Evolutionary conservation across 2,888 invertebrate genomes (phyloP), one percentile per base, ranked within the genome.

Genomic region (Eretmocerus hayati): DNA sequence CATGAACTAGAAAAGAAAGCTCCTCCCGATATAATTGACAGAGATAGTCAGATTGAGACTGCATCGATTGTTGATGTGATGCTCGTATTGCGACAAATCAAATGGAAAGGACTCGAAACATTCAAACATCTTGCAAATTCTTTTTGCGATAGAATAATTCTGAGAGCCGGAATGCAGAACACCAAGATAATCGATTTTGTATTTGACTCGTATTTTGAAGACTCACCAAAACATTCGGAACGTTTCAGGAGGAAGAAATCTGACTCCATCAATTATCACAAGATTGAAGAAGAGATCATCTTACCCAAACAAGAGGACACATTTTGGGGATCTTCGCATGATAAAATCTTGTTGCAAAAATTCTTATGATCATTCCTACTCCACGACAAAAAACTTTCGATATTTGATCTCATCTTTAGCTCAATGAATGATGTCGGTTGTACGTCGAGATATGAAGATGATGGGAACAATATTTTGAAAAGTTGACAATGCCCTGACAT

Each of bases 31-130:
- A 2, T 30, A 15, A 16, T 22, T 19, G 18, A 39, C 16, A 9
- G 16, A 9, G 13, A 11, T 22, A 8, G 2, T 32, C 39, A 46
- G 5, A 31, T 30, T 3, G 35, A 23, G n/a, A 42, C 36, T 3
- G 42, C 37, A 15, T 32, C 38, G 8, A 19, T 51, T 8, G 16
- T 53, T 18, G 47, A 53, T 23, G 36, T 51, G 11, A 51, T 54
- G 39, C 16, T 46, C 16, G 15, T 39, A 2, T 2, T 46, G 13
- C 9, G 39, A 16, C 32, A 18, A 9, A 31, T 46, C 8, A 16
- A 21, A 4, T 39, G 45, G 45, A 23, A 23, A 32, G 19, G 15
- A 19, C 2, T 19, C 15, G 4, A 11, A 5, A 22, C 15, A 2
- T 46, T 46, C 18, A 2, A 21, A 21, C 39, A 46, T 32, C 3